These are phyloP conservation scores for Eublepharis macularius DNA, from an alignment of 2,113 vertebrate species.

Conservation along the genomic window DNA sequence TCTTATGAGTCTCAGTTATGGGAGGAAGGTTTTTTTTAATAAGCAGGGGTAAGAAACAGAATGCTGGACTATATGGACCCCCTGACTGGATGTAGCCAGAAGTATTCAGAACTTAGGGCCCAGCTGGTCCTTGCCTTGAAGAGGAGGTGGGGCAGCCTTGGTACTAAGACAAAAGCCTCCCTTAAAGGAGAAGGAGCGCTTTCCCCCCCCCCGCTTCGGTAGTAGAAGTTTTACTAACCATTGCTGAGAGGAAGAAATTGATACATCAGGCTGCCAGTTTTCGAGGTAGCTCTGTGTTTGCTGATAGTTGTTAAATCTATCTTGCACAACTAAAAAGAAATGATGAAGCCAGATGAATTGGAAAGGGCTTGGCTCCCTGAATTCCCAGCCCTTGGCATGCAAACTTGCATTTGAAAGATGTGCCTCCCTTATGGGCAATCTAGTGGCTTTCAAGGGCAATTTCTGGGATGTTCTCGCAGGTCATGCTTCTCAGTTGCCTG, in stretches of 20 bases:
- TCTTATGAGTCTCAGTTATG: not conserved
- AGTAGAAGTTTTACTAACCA: not conserved
- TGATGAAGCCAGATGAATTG: too few species aligned
- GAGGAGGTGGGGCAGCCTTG: not conserved
- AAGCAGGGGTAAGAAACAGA: not conserved
- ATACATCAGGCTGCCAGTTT: too few species aligned
- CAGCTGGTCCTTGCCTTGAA: not conserved
- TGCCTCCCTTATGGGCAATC: not conserved
- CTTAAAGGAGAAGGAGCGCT: not conserved
- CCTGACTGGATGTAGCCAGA: too few species aligned
- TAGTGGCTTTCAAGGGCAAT: conserved; percentile 13
- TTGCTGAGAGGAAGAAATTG: too few species aligned
- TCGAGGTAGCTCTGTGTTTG: too few species aligned
- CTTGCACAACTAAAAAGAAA: not conserved
- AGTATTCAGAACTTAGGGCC: not conserved
- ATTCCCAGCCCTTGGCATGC: not conserved
- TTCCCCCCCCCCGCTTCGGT: not conserved
- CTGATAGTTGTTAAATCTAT: not conserved
- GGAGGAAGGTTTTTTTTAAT: too few species aligned
- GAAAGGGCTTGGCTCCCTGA: not conserved
- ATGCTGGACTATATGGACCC: not conserved
- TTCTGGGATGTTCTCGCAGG: conserved; percentile 24
- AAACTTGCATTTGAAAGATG: not conserved
- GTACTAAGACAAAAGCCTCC: not conserved
- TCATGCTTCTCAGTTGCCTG: not conserved